A percentile compares a stretch with the other conserved stretches of the same genome.
These are phyloP conservation scores for Scolanthus callimorphus DNA, from an alignment of 92 coral and sea anemone species.

Conservation along the genomic window DNA sequence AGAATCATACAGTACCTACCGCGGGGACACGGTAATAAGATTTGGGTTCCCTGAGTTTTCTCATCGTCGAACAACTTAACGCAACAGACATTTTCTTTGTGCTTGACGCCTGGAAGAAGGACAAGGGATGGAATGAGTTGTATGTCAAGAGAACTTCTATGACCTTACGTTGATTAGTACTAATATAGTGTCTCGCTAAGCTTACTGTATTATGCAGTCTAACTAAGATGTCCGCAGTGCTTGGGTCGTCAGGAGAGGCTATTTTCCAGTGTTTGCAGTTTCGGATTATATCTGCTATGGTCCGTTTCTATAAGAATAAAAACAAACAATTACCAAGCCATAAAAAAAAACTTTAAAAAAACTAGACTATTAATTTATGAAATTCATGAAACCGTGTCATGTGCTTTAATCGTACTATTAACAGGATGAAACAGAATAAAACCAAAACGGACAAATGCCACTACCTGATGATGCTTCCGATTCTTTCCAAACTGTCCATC, in stretches of 20 bases:
- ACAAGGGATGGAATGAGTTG: not conserved
- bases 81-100: slow-evolving; percentile 55
- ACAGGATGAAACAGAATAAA: too few relatives aligned
- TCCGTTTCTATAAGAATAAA: slow-evolving; percentile 9
- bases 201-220: slow-evolving; percentile 55
- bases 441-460: too few relatives aligned
- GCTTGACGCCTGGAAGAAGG: slow-evolving; percentile 27
- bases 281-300: slow-evolving; percentile 35
- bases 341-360: too few relatives aligned
- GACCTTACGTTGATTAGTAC: too few relatives aligned
- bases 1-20: too few relatives aligned
- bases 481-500: too few relatives aligned
- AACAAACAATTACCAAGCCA: not conserved
- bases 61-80: slow-evolving; percentile 56
- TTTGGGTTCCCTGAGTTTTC: slow-evolving; percentile 46
- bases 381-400: too few relatives aligned
- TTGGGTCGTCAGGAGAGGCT: slow-evolving; percentile 61
- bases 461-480: too few relatives aligned
- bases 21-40: slow-evolving; percentile 33
- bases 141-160: not conserved
- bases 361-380: too few relatives aligned
- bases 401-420: too few relatives aligned
- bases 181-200: too few relatives aligned
- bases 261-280: slow-evolving; percentile 72
- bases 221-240: slow-evolving; percentile 50